Conservation (phyloP, 1,140 invertebrate genomes). For the Neodiprion fabricii region DNA sequence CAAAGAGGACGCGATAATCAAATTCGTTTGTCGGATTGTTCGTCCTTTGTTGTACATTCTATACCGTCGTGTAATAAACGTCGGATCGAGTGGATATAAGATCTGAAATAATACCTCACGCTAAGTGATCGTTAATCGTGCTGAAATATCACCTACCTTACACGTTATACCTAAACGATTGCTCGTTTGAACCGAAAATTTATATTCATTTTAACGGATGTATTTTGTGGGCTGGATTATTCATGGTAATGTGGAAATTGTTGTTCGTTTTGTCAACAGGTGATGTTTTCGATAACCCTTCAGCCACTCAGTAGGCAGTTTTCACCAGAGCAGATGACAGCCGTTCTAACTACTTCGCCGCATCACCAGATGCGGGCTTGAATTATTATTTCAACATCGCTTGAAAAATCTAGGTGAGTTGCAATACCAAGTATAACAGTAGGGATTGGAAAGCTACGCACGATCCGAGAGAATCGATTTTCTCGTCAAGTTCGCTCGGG, state of each 20-base stretch:
- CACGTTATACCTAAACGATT: too few species aligned
- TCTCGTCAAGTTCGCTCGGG: not conserved
- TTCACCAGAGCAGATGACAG: not conserved
- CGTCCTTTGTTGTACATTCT: too few species aligned
- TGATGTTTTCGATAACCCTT: slow-evolving; percentile 1
- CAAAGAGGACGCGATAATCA: too few species aligned
- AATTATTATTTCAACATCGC: not conserved
- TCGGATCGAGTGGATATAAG: too few species aligned
- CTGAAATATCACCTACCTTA: too few species aligned
- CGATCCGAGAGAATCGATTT: not conserved
- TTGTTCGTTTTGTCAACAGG: not conserved
- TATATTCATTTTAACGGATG: too few species aligned
- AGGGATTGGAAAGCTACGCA: not conserved
- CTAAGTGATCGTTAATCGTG: too few species aligned
- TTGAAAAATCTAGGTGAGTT: not conserved
- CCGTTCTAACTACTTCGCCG: not conserved
- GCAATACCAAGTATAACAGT: too few species aligned
- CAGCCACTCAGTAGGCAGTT: not conserved
- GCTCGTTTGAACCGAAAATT: too few species aligned
- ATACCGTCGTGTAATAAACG: too few species aligned
- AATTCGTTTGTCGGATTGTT: too few species aligned
- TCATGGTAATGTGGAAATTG: not conserved
- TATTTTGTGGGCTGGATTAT: not conserved
- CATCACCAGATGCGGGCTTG: not conserved
- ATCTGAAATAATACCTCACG: too few species aligned